Evolutionary conservation across 2,113 vertebrate genomes (phyloP).

Genomic region (Mirza zaza): DNA sequence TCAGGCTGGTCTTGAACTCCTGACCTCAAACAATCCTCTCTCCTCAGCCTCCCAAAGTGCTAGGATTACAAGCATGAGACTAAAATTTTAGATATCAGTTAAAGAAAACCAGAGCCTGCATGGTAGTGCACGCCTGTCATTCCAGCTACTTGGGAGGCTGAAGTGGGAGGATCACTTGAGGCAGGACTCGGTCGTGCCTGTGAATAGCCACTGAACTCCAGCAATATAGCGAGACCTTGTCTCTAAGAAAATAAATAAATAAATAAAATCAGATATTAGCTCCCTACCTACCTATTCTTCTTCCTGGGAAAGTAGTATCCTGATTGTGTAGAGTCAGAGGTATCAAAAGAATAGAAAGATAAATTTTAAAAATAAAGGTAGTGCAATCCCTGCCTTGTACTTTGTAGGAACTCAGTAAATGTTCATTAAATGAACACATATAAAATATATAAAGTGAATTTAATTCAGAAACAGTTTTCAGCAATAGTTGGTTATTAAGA

Average conservation of each 20-base stretch:
- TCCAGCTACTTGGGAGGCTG: not conserved
- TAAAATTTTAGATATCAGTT: not conserved
- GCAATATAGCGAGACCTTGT: not conserved
- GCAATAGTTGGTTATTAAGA: not conserved
- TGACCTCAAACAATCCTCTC: no score
- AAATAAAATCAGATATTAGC: not conserved
- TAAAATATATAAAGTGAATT: not conserved
- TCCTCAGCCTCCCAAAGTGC: no score
- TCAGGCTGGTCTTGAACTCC: no score
- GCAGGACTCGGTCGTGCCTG: not conserved
- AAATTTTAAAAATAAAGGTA: not conserved
- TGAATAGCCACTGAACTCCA: not conserved
- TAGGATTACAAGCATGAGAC: not conserved
- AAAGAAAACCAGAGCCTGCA: not conserved
- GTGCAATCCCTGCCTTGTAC: not conserved
- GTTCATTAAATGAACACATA: not conserved
- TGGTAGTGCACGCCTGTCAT: not conserved
- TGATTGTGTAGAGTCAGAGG: not conserved
- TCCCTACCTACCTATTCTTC: not conserved
- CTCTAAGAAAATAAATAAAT: not conserved
- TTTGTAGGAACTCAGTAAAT: not conserved
- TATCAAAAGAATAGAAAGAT: not conserved
- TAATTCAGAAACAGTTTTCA: not conserved
- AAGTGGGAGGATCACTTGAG: not conserved
- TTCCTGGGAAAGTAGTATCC: not conserved